Conservation (phyloP, 92 coral and sea anemone genomes). For the Epizoanthus rinbou region DNA sequence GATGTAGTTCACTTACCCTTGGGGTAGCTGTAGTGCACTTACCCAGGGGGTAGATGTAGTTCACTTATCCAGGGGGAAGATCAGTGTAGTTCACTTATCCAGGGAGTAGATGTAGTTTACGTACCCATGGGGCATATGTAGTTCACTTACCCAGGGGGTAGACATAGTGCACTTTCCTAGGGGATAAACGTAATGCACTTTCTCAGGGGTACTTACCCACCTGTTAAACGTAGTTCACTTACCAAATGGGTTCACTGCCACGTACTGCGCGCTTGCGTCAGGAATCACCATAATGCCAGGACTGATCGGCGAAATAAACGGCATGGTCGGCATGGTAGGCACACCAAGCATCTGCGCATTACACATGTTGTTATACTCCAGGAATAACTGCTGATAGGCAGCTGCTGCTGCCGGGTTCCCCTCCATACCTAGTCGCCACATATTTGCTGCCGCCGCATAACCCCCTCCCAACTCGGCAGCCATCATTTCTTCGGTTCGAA, state of each 20-base stretch:
- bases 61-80: too few species aligned
- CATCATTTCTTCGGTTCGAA: conserved; percentile 29
- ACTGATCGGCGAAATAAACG: conserved; percentile 14
- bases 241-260: conserved; percentile 38
- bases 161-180: too few species aligned
- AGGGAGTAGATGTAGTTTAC: too few species aligned
- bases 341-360: conserved; percentile 40
- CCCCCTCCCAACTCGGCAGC: conserved; percentile 13
- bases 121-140: too few species aligned
- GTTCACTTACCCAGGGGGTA: too few species aligned
- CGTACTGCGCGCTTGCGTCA: conserved; percentile 29
- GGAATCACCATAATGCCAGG: conserved; percentile 22
- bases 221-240: not conserved
- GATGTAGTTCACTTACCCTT: too few species aligned
- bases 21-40: too few species aligned
- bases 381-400: conserved; percentile 13
- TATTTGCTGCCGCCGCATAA: conserved; percentile 24
- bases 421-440: conserved; percentile 34
- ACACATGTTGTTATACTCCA: conserved; percentile 35
- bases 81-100: too few species aligned
- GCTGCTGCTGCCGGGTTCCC: conserved; percentile 9
- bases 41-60: too few species aligned
- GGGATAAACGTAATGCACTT: too few species aligned
- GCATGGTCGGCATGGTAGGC: not conserved
- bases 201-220: too few species aligned